phyloP scores from a whole-genome alignment of 2,888 invertebrate genomes.

The Cosmopolites sordidus region DNA sequence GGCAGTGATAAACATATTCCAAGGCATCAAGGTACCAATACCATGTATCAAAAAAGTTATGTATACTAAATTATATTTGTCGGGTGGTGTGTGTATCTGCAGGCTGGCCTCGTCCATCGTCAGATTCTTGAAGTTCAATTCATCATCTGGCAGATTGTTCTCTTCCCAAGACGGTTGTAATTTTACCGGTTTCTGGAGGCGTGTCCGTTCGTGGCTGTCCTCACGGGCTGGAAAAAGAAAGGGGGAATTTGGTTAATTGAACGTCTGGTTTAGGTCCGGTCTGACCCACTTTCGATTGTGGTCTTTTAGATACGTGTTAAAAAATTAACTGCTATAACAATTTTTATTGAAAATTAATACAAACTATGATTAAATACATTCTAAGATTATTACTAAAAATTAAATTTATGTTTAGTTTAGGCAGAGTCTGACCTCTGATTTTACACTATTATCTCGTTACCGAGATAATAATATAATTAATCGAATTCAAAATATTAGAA shows the following conservation, averaged over 20 bases:
- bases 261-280: background rate
- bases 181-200: conserved; percentile 72
- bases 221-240: conserved; percentile 25
- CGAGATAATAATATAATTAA: too few relatives aligned
- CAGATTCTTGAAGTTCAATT: conserved; percentile 67
- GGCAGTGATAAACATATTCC: conserved; percentile 99
- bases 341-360: too few relatives aligned
- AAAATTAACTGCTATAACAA: too few relatives aligned
- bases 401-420: too few relatives aligned
- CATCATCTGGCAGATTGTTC: conserved; percentile 76
- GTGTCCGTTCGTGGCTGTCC: conserved; percentile 55
- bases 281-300: too few relatives aligned
- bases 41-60: conserved; percentile 89
- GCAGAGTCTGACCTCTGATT: too few relatives aligned
- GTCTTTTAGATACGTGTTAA: too few relatives aligned
- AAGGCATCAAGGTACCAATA: conserved; percentile 89
- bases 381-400: too few relatives aligned
- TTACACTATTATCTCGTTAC: too few relatives aligned
- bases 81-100: conserved; percentile 57
- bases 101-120: conserved; percentile 50
- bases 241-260: conserved; percentile 9
- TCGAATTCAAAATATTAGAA: too few relatives aligned
- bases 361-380: too few relatives aligned
- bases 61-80: conserved; percentile 78
- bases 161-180: conserved; percentile 87